A percentile compares a stretch with the other conserved stretches of the same genome.
phyloP scores from a whole-genome alignment of 2,797 vertebrate genomes.

The Sebastes cheni region DNA sequence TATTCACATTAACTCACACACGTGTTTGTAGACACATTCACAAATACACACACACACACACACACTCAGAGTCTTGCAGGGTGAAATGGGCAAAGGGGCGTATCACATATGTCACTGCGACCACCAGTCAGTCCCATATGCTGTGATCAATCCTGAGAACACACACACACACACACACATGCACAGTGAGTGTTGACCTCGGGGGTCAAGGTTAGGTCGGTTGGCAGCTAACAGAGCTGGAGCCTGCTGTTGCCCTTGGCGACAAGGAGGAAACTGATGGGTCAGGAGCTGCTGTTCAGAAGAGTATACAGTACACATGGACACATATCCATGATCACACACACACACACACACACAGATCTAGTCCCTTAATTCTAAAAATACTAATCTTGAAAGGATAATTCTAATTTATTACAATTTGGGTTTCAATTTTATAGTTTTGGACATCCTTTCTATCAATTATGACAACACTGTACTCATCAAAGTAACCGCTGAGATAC shows the following conservation, averaged over 20 bases:
- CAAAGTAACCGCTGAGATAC: background rate
- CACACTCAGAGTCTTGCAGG: background rate
- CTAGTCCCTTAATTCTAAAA: background rate
- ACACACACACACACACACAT: slow-evolving; percentile 15
- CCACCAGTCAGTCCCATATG: slow-evolving; percentile 72
- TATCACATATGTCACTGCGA: slow-evolving; percentile 61
- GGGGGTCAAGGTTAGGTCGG: slow-evolving; percentile 74
- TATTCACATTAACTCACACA: background rate
- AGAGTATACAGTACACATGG: background rate
- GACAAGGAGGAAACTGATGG: slow-evolving; percentile 51
- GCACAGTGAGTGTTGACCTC: slow-evolving; percentile 47
- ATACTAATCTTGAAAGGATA: background rate
- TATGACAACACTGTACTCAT: background rate
- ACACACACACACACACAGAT: background rate
- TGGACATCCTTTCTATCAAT: background rate
- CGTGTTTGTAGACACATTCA: background rate
- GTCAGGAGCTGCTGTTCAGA: slow-evolving; percentile 48
- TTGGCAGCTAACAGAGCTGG: slow-evolving; percentile 62
- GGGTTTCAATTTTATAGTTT: background rate
- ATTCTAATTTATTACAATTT: background rate
- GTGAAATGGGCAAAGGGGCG: slow-evolving; percentile 26
- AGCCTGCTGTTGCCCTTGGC: slow-evolving; percentile 75
- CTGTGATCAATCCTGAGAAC: slow-evolving; percentile 48
- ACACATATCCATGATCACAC: background rate
- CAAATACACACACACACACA: background rate